A percentile compares a stretch with the other conserved stretches of the same genome.
These are phyloP conservation scores for Polydesmus complanatus DNA, from an alignment of 2,888 invertebrate genomes.

Conservation along the genomic window DNA sequence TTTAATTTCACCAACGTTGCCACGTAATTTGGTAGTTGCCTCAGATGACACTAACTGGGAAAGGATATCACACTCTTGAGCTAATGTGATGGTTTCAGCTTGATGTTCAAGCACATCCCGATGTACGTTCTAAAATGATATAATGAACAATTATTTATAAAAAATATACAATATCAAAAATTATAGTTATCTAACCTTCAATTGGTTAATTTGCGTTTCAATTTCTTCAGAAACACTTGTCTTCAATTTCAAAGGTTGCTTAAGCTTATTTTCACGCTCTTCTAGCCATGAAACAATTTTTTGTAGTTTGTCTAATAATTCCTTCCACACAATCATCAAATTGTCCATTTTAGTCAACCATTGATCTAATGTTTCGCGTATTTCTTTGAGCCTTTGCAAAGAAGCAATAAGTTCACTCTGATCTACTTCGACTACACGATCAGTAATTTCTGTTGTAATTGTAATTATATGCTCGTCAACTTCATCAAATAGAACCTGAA, in stretches of 20 bases:
- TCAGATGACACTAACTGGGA: constrained; percentile 62
- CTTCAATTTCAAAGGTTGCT: constrained; percentile 38
- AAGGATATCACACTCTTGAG: constrained; percentile 64
- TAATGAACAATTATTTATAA: background rate
- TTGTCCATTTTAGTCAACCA: constrained; percentile 64
- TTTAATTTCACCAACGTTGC: constrained; percentile 58
- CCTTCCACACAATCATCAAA: constrained; percentile 62
- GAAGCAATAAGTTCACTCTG: constrained; percentile 13
- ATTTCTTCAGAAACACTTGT: constrained; percentile 34
- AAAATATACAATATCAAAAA: background rate
- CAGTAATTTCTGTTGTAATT: constrained; percentile 5
- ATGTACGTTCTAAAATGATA: constrained; percentile 32
- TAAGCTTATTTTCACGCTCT: constrained; percentile 34
- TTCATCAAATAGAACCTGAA: constrained; percentile 10
- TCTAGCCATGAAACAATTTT: constrained; percentile 60
- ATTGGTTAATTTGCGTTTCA: constrained; percentile 56
- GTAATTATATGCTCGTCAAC: constrained; percentile 12
- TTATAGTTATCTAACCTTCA: constrained; percentile 52
- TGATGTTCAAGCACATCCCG: constrained; percentile 76
- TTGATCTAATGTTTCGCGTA: constrained; percentile 55
- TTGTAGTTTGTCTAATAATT: constrained; percentile 60
- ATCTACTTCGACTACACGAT: background rate
- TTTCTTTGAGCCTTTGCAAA: constrained; percentile 8
- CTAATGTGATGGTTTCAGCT: constrained; percentile 61
- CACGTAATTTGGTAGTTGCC: constrained; percentile 55